A percentile compares a stretch with the other conserved stretches of the same genome.
These are phyloP conservation scores for Schizaphis graminum DNA, from an alignment of 2,888 invertebrate species.

Conservation along the genomic window DNA sequence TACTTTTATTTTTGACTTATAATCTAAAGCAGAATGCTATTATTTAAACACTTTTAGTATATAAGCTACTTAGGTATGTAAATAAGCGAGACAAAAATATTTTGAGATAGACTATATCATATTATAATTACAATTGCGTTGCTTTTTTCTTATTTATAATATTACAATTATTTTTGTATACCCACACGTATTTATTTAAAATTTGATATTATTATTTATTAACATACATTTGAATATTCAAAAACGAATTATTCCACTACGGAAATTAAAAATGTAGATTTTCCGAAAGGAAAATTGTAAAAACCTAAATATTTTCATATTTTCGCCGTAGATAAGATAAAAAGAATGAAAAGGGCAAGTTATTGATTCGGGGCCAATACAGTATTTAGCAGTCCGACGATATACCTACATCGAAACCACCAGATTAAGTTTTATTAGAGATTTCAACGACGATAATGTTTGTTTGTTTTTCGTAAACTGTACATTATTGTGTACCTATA, in stretches of 20 bases:
- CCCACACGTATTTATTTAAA: neutral
- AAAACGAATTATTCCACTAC: neutral
- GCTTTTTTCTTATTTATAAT: neutral
- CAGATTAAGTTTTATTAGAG: neutral
- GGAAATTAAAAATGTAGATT: neutral
- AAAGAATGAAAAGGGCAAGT: neutral
- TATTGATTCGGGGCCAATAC: neutral
- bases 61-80: neutral
- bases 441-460: neutral
- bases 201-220: neutral
- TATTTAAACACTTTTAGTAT: neutral
- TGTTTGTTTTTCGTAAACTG: neutral
- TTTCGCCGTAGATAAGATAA: neutral
- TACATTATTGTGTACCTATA: neutral
- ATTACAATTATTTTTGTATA: neutral
- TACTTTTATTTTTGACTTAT: neutral
- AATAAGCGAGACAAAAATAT: neutral
- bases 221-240: no score
- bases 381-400: neutral
- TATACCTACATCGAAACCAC: neutral
- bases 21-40: neutral
- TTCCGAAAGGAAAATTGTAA: neutral
- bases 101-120: neutral
- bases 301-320: neutral
- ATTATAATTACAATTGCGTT: neutral